Base-by-base conservation (phyloP, 2,888 invertebrate genomes). In the Dicycla oo region DNA sequence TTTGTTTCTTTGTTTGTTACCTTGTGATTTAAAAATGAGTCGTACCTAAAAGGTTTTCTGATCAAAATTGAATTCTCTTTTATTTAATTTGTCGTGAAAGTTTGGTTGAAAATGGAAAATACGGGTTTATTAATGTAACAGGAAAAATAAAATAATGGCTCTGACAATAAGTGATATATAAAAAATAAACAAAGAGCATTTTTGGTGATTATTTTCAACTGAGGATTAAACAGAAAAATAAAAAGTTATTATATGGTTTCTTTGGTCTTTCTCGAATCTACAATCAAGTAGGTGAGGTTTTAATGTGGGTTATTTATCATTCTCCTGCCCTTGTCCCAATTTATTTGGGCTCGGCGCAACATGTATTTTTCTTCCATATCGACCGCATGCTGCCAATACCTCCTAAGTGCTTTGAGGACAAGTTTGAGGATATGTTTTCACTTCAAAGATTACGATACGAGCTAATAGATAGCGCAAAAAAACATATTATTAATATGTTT, bases 11-110 rank as follows among this genome's bases (percentile, higher is more conserved):
- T 58, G 20, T 30, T 65, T 49, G 23, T 60, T 64, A 63, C 51
- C n/a, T 74, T 60, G 63, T 75, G 66, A 68, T 75, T 75, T 75
- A 38, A 56, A 72, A 76, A 68, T 69, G 49, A 57, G 47, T 47
- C 65, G 11, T 75, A n/a, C n/a, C n/a, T n/a, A 57, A 74, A 83
- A 83, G 79, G 73, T 76, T 83, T 69, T 73, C 45, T 67, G 67
- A 75, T 83, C 69, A 68, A 73, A 69, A 79, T 75, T 51, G 18
- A 75, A 67, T 75, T 75, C 47, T 49, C 23, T 66, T 56, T 80
- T 64, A 80, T 78, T 80, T 70, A 70, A 82, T 76, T 78, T 73
- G 15, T 60, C 30, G 18, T 43, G 15, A 49, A 64, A 53, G 69
- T 60, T 57, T 78, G 47, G 23, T 68, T 73, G 60, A 54, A 66